phyloP scores from a whole-genome alignment of 2,888 invertebrate genomes.

The Hemithea aestivaria region DNA sequence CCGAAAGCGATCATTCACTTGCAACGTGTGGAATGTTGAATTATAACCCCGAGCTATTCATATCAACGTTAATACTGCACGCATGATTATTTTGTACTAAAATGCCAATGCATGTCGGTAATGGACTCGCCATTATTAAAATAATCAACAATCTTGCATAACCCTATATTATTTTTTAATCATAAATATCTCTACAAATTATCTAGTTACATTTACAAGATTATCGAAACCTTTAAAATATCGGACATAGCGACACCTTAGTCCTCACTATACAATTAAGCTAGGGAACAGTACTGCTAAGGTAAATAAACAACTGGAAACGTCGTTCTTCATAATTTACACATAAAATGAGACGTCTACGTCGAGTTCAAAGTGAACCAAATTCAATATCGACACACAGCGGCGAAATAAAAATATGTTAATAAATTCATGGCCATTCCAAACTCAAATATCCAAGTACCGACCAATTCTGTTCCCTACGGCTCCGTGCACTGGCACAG shows the following conservation, averaged over 20 bases:
- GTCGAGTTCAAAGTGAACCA: too few relatives aligned
- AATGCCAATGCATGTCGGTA: constrained; percentile 37
- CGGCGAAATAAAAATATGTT: too few relatives aligned
- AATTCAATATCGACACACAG: too few relatives aligned
- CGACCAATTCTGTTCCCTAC: not conserved
- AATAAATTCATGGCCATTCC: too few relatives aligned
- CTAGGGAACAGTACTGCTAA: not conserved
- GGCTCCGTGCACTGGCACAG: constrained; percentile 5
- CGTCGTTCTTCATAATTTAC: too few relatives aligned
- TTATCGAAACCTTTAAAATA: constrained; percentile 44
- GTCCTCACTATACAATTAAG: constrained; percentile 38
- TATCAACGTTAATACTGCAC: constrained; percentile 34
- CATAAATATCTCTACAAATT: constrained; percentile 63
- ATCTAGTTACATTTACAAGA: constrained; percentile 49
- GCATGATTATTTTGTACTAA: constrained; percentile 43
- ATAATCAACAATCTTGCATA: constrained; percentile 53
- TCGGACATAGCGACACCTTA: constrained; percentile 44
- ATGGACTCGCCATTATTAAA: constrained; percentile 42
- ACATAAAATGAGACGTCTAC: too few relatives aligned
- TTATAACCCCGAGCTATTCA: constrained; percentile 35
- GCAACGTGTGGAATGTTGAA: constrained; percentile 62
- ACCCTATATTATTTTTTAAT: constrained; percentile 59
- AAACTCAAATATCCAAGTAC: too few relatives aligned
- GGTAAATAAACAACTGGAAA: too few relatives aligned
- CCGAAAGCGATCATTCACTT: constrained; percentile 47